Conservation (phyloP, 2,888 invertebrate genomes). For the Drosophila pseudotakahashii region DNA sequence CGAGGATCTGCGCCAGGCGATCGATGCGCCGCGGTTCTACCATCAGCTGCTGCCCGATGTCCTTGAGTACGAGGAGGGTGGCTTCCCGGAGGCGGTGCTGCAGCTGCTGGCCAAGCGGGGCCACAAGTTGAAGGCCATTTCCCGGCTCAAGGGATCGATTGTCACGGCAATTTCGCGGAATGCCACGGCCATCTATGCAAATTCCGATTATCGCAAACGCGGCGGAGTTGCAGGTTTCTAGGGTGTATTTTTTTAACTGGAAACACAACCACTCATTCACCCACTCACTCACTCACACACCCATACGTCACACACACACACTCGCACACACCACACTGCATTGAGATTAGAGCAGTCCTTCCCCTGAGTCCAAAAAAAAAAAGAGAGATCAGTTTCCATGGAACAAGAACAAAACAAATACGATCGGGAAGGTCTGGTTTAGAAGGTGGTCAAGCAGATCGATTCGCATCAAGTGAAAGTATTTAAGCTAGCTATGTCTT, state of each 20-base stretch:
- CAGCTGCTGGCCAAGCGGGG: slow-evolving; percentile 88
- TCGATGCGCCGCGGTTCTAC: slow-evolving; percentile 91
- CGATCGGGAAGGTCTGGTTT: not conserved
- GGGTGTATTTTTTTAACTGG: not conserved
- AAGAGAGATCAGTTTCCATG: slow-evolving; percentile 3
- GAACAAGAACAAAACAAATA: not conserved
- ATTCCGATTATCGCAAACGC: slow-evolving; percentile 92
- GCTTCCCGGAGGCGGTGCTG: slow-evolving; percentile 85
- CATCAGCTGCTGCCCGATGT: slow-evolving; percentile 93
- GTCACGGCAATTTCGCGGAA: slow-evolving; percentile 89
- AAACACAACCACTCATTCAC: slow-evolving; percentile 1
- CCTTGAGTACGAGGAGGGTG: slow-evolving; percentile 88
- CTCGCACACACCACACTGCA: slow-evolving; percentile 30
- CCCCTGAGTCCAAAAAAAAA: not conserved
- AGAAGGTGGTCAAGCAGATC: slow-evolving; percentile 19
- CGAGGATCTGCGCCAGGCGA: slow-evolving; percentile 88
- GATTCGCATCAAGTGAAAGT: slow-evolving; percentile 57
- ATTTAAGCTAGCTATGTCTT: slow-evolving; percentile 76
- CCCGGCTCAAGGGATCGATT: slow-evolving; percentile 86
- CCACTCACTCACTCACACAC: slow-evolving; percentile 6
- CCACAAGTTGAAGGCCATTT: slow-evolving; percentile 87
- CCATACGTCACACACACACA: slow-evolving; percentile 10
- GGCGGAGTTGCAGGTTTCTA: slow-evolving; percentile 91
- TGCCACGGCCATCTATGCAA: slow-evolving; percentile 89
- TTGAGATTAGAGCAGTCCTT: slow-evolving; percentile 62